Evolutionary conservation across 2,888 invertebrate species (phyloP).

Genomic region (Axea sp.): DNA sequence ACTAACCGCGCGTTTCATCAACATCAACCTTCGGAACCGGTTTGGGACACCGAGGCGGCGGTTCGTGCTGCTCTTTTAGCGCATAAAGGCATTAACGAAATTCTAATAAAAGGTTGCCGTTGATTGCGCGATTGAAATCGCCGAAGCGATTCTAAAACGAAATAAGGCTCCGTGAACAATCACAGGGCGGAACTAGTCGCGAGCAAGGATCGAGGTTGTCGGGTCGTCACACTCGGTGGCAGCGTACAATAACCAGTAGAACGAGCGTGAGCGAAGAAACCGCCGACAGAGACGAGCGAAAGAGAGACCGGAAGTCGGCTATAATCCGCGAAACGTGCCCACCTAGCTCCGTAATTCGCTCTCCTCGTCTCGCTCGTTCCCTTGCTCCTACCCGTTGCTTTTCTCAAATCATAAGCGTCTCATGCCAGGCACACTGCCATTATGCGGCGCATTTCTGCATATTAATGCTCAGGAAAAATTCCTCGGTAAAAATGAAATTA

Average conservation of each 20-base stretch:
- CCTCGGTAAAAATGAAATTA: slow-evolving; percentile 48
- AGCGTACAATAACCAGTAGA: slow-evolving; percentile 73
- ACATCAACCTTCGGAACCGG: slow-evolving; percentile 25
- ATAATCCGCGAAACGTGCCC: slow-evolving; percentile 65
- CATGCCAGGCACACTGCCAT: slow-evolving; percentile 41
- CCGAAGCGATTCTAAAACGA: slow-evolving; percentile 58
- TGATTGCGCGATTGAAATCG: slow-evolving; percentile 59
- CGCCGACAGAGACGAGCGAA: slow-evolving; percentile 54
- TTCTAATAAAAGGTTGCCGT: slow-evolving; percentile 57
- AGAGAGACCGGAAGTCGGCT: slow-evolving; percentile 64
- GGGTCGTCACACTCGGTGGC: slow-evolving; percentile 75
- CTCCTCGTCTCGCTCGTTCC: slow-evolving; percentile 14
- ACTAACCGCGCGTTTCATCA: slow-evolving; percentile 19
- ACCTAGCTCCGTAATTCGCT: slow-evolving; percentile 56
- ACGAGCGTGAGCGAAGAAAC: slow-evolving; percentile 64
- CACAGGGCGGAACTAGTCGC: slow-evolving; percentile 63
- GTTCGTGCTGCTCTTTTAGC: slow-evolving; percentile 19
- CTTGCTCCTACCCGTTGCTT: slow-evolving; percentile 33
- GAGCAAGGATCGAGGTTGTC: slow-evolving; percentile 73
- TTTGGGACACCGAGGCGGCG: slow-evolving; percentile 21
- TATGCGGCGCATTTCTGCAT: slow-evolving; percentile 50
- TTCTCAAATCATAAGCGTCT: slow-evolving; percentile 50
- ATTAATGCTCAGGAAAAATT: slow-evolving; percentile 54
- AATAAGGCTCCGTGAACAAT: slow-evolving; percentile 59
- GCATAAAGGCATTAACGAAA: slow-evolving; percentile 46